Conservation (phyloP, 64 coral and sea anemone species). For the Porites lutea region DNA sequence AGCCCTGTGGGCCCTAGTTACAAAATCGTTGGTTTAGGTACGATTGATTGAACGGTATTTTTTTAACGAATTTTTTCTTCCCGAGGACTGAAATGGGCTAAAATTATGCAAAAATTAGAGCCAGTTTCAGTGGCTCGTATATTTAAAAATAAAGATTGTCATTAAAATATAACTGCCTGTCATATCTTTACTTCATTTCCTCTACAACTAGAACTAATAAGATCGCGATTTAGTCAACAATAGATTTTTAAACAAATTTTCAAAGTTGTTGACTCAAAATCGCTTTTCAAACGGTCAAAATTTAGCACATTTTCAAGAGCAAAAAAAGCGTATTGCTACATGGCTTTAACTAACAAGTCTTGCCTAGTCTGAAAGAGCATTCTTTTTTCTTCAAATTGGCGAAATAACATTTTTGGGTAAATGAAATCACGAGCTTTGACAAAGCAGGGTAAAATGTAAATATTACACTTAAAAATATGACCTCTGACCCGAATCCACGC, state of each 20-base stretch:
- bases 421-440: no score
- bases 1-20: conserved; percentile 6
- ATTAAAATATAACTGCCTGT: background rate
- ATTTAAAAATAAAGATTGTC: background rate
- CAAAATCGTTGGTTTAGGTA: background rate
- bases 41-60: background rate
- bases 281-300: background rate
- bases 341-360: background rate
- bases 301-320: conserved; percentile 20
- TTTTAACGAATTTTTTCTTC: conserved; percentile 8
- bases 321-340: conserved; percentile 8
- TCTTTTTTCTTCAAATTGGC: no score
- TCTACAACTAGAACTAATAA: background rate
- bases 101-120: background rate
- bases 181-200: background rate
- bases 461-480: no score
- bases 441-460: no score
- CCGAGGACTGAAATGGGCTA: background rate
- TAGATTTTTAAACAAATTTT: conserved; percentile 1
- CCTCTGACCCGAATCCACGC: no score
- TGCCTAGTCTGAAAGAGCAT: conserved; percentile 2
- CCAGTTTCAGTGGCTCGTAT: background rate
- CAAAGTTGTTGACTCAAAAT: background rate
- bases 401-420: no score
- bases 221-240: conserved; percentile 5